A percentile compares a stretch with the other conserved stretches of the same genome.
These are phyloP conservation scores for Coregonus sp. DNA, from an alignment of 2,797 vertebrate species.

Conservation along the genomic window DNA sequence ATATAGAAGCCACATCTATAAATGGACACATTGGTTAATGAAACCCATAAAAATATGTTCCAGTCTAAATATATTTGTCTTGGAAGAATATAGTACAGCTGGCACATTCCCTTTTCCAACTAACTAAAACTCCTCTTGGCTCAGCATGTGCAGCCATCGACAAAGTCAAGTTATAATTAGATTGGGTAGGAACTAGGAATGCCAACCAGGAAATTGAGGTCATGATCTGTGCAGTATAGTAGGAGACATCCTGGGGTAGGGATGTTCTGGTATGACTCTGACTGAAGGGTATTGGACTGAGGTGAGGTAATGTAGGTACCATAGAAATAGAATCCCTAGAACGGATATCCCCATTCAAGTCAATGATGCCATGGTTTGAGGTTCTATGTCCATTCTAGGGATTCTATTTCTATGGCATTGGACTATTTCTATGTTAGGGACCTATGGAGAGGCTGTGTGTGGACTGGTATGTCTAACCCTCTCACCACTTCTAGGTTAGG, in stretches of 20 bases:
- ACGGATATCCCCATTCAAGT: neutral
- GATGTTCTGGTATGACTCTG: neutral
- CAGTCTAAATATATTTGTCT: neutral
- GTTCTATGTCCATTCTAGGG: neutral
- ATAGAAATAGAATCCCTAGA: too few relatives aligned
- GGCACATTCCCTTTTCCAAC: slow-evolving; percentile 18
- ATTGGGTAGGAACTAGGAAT: neutral
- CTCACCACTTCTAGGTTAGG: neutral
- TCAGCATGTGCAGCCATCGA: slow-evolving; percentile 7
- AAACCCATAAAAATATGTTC: neutral
- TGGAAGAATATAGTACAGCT: neutral
- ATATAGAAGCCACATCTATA: too few relatives aligned
- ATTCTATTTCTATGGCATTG: neutral
- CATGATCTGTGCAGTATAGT: neutral
- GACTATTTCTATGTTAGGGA: neutral
- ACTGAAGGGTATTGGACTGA: neutral
- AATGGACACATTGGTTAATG: neutral
- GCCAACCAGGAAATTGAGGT: neutral
- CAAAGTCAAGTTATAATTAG: slow-evolving; percentile 8
- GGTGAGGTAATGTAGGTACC: neutral
- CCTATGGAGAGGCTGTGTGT: slow-evolving; percentile 8
- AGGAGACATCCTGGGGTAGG: neutral
- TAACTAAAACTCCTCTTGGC: slow-evolving; percentile 33
- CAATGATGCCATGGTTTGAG: neutral
- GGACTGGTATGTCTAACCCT: neutral